phyloP scores from a whole-genome alignment of 2,888 invertebrate genomes.

The Mylabris sibirica region DNA sequence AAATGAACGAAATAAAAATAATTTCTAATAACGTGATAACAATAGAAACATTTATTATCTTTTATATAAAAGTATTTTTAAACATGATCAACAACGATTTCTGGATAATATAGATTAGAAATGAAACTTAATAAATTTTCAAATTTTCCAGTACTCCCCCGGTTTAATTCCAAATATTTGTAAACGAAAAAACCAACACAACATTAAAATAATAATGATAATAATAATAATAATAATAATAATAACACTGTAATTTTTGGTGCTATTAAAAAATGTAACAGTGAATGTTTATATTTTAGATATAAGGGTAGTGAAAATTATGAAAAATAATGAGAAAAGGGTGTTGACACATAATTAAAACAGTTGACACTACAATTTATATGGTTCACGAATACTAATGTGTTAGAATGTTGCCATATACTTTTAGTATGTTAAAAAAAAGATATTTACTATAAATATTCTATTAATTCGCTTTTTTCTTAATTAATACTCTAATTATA shows the following conservation, averaged over 20 bases:
- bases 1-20: neutral
- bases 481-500: neutral
- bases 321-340: constrained; percentile 30
- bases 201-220: neutral
- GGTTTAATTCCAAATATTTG: neutral
- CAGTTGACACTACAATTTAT: constrained; percentile 24
- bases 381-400: constrained; percentile 4
- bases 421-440: constrained; percentile 18
- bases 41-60: constrained; percentile 10
- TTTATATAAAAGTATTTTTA: constrained; percentile 15
- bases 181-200: neutral
- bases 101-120: neutral
- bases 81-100: neutral
- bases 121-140: neutral
- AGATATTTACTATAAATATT: constrained; percentile 30
- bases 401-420: constrained; percentile 6
- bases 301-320: constrained; percentile 18
- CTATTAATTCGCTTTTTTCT: constrained; percentile 16
- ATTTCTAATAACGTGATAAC: neutral
- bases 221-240: neutral
- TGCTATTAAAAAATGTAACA: constrained; percentile 24
- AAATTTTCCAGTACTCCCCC: neutral
- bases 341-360: constrained; percentile 31
- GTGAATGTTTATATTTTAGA: constrained; percentile 20
- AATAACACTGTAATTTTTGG: neutral